Percentiles rank a stretch among this genome's conserved stretches.
These are phyloP conservation scores for Aspidoscelis tigris DNA, from an alignment of 2,113 vertebrate genomes.

Conservation along the genomic window DNA sequence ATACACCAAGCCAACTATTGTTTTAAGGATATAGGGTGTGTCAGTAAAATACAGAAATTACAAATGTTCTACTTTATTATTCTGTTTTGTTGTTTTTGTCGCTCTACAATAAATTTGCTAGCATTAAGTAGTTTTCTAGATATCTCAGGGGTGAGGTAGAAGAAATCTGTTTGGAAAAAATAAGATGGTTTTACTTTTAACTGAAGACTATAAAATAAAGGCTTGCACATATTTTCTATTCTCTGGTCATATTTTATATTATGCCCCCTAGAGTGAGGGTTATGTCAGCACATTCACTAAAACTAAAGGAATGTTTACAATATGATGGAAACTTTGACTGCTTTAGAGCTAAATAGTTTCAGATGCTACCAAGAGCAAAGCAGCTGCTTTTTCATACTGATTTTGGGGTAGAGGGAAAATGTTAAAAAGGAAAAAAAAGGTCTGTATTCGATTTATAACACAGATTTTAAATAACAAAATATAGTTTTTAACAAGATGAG, in stretches of 20 bases:
- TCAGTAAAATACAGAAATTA: conserved; percentile 13
- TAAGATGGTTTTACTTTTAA: conserved; percentile 61
- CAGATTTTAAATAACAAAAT: conserved; percentile 40
- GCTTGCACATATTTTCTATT: conserved; percentile 56
- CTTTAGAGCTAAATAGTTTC: conserved; percentile 74
- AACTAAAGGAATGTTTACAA: conserved; percentile 75
- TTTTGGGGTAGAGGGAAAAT: neutral
- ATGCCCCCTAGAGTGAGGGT: conserved; percentile 62
- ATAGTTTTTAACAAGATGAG: conserved; percentile 35
- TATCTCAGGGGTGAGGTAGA: conserved; percentile 32
- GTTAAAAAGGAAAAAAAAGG: conserved; percentile 42
- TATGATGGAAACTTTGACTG: conserved; percentile 73
- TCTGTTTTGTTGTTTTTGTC: conserved; percentile 10
- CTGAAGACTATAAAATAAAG: conserved; percentile 65
- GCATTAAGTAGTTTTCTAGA: conserved; percentile 56
- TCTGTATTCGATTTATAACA: conserved; percentile 11
- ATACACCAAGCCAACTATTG: conserved; percentile 6
- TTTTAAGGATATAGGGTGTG: neutral
- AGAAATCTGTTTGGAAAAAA: conserved; percentile 65
- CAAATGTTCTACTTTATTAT: neutral
- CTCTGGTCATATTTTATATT: conserved; percentile 57
- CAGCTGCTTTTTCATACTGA: conserved; percentile 67
- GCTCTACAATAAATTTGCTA: conserved; percentile 61
- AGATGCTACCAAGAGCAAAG: conserved; percentile 76
- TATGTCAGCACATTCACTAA: conserved; percentile 61